phyloP scores from a whole-genome alignment of 2,113 vertebrate genomes.

The Ailurus styani region DNA sequence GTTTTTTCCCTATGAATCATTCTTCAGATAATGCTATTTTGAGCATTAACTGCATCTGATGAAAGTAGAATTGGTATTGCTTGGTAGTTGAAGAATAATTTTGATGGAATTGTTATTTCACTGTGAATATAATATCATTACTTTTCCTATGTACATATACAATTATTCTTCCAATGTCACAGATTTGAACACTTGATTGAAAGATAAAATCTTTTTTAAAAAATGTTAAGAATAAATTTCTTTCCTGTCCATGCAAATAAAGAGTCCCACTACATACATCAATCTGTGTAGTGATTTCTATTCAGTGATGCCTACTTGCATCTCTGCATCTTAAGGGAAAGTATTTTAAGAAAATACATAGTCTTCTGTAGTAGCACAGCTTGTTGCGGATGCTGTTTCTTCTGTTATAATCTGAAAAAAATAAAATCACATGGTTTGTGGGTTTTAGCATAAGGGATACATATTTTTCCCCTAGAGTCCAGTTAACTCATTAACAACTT shows the following conservation, averaged over 20 bases:
- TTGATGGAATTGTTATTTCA: background rate
- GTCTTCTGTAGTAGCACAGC: background rate
- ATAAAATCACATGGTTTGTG: background rate
- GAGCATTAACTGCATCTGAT: background rate
- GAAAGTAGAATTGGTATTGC: background rate
- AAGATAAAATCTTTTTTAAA: background rate
- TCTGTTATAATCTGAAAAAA: slow-evolving; percentile 1
- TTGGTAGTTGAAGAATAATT: slow-evolving; percentile 16
- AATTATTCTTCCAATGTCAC: background rate
- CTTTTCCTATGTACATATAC: background rate
- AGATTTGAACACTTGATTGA: slow-evolving; percentile 1
- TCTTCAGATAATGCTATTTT: background rate
- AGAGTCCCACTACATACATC: background rate
- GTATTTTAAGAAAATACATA: background rate
- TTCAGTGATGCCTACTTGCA: background rate
- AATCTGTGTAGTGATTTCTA: background rate
- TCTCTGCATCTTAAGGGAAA: background rate
- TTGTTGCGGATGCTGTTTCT: background rate
- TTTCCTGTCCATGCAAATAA: background rate
- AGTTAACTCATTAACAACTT: background rate
- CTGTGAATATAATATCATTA: background rate
- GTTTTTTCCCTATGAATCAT: background rate
- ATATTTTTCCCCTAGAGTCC: background rate
- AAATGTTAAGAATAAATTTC: background rate
- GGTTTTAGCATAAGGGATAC: background rate